phyloP scores from a whole-genome alignment of 2,797 vertebrate genomes.

The Dermochelys coriacea region DNA sequence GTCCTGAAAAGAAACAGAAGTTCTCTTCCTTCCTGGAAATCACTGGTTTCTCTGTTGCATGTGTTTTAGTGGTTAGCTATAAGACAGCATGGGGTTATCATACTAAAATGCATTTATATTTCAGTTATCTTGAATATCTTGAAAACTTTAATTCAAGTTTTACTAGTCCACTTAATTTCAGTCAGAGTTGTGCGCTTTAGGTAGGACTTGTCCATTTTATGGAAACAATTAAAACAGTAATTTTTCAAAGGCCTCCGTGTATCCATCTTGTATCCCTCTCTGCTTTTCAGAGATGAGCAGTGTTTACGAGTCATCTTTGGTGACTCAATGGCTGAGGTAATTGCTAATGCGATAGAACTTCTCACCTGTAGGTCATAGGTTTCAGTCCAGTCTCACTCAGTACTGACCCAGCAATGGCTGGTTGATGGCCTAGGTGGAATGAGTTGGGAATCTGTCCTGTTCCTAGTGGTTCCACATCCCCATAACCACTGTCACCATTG shows the following conservation, averaged over 20 bases:
- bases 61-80: conserved; percentile 62
- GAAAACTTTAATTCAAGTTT: conserved; percentile 36
- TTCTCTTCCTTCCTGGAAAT: background rate
- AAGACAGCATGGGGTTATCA: conserved; percentile 62
- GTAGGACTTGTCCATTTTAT: conserved; percentile 27
- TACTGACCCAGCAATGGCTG: background rate
- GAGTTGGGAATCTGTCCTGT: background rate
- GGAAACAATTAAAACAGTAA: conserved; percentile 1
- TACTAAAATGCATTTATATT: conserved; percentile 45
- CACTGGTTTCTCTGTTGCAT: conserved; percentile 72
- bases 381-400: background rate
- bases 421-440: background rate
- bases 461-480: background rate
- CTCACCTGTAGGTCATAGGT: background rate
- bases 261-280: background rate
- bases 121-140: conserved; percentile 29
- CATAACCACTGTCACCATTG: too few species aligned
- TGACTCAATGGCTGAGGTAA: background rate
- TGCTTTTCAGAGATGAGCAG: background rate
- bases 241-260: background rate
- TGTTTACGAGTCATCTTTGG: background rate
- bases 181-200: background rate
- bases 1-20: conserved; percentile 10
- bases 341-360: background rate
- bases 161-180: conserved; percentile 39